Evolutionary conservation across 35 echinoderm and acorn worm genomes (phyloP).

Genomic region (Amphiura filiformis): DNA sequence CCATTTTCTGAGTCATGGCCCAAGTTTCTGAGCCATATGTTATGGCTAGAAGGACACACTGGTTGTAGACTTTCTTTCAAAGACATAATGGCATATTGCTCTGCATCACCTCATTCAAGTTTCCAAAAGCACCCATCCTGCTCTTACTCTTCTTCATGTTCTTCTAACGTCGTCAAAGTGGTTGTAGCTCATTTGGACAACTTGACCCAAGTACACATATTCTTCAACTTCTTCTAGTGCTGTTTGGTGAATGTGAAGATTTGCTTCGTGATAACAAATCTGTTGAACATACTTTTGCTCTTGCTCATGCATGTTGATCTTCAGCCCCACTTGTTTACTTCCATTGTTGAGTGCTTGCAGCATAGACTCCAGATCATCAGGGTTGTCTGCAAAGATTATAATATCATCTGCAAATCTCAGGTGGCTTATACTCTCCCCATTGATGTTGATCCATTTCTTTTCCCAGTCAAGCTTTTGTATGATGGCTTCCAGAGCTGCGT

Average conservation of each 20-base stretch:
- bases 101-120: neutral
- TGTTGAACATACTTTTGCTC: slow-evolving; percentile 2
- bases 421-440: neutral
- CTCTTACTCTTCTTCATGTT: neutral
- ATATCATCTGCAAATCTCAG: neutral
- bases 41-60: too few species aligned
- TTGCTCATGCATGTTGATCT: neutral
- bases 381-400: neutral
- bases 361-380: slow-evolving; percentile 2
- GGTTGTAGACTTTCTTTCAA: neutral
- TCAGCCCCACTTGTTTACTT: neutral
- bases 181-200: neutral
- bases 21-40: too few species aligned
- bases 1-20: too few species aligned
- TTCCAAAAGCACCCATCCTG: slow-evolving; percentile 4
- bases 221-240: neutral
- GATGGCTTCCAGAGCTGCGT: neutral
- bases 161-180: neutral
- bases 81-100: neutral
- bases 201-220: neutral
- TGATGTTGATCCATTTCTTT: neutral
- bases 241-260: slow-evolving; percentile 6
- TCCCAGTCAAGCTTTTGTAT: neutral
- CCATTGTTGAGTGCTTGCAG: neutral
- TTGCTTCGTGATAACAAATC: neutral